Percentiles rank a stretch among this genome's conserved stretches.
Evolutionary conservation across 2,797 vertebrate species (phyloP).

Genomic region (Linurgus olivaceus): DNA sequence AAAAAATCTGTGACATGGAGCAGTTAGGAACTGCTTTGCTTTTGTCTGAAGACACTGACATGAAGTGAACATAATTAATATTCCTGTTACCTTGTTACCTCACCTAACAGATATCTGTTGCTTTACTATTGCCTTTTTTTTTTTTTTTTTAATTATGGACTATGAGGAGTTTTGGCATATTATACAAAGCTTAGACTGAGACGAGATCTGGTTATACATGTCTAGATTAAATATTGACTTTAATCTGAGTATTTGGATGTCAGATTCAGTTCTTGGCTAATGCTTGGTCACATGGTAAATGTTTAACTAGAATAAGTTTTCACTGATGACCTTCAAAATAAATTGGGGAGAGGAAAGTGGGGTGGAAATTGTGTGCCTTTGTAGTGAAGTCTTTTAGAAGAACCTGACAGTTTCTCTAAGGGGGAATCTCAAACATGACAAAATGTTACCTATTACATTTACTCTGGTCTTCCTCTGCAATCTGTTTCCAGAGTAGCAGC

Average conservation of each 20-base stretch:
- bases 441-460: background rate
- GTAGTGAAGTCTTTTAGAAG: background rate
- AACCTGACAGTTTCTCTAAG: background rate
- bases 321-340: background rate
- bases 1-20: background rate
- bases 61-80: background rate
- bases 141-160: background rate
- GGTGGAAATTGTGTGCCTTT: background rate
- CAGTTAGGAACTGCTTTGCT: background rate
- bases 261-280: background rate
- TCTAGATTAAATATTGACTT: background rate
- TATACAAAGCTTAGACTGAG: background rate
- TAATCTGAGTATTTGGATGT: background rate
- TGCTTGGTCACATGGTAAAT: background rate
- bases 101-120: background rate
- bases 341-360: accelerated
- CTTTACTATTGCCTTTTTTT: background rate
- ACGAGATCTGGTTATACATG: background rate
- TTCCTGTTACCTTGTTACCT: background rate
- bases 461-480: background rate
- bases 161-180: background rate
- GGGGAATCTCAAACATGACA: background rate
- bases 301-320: background rate
- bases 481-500: slow-evolving; percentile 76
- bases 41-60: background rate